phyloP scores from a whole-genome alignment of 53 echinoderm and acorn worm genomes.

The Stichopus horrens region DNA sequence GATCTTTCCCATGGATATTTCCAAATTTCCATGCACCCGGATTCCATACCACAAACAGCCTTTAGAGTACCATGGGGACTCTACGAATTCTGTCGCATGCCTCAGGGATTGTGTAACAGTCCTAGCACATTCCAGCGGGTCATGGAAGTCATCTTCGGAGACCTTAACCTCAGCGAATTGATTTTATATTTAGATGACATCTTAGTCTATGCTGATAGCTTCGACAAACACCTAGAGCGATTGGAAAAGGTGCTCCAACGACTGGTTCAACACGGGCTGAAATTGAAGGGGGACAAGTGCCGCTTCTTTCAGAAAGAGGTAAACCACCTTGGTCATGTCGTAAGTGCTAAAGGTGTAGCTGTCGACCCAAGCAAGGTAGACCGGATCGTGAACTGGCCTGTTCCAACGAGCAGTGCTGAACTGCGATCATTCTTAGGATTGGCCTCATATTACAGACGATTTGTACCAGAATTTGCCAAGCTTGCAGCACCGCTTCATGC shows the following conservation, averaged over 20 bases:
- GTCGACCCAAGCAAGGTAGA: constrained; percentile 45
- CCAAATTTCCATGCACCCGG: no score
- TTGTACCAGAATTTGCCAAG: constrained; percentile 39
- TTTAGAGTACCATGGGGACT: constrained; percentile 75
- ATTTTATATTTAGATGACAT: constrained; percentile 62
- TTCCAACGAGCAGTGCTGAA: constrained; percentile 27
- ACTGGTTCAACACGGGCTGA: constrained; percentile 27
- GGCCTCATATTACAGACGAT: constrained; percentile 48
- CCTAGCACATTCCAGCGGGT: constrained; percentile 72
- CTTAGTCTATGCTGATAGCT: constrained; percentile 40
- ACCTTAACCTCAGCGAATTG: constrained; percentile 45
- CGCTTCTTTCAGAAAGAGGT: constrained; percentile 49
- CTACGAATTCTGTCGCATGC: constrained; percentile 63
- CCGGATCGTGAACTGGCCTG: constrained; percentile 35
- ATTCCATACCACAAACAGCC: constrained; percentile 53
- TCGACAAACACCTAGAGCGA: constrained; percentile 37
- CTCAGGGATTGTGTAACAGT: constrained; percentile 67
- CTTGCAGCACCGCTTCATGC: constrained; percentile 49
- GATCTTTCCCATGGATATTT: no score
- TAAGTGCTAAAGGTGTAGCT: constrained; percentile 27
- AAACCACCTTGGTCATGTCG: constrained; percentile 45
- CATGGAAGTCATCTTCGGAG: constrained; percentile 66
- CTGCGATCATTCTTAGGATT: constrained; percentile 48
- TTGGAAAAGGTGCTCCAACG: constrained; percentile 26
- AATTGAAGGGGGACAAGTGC: constrained; percentile 60